Percentiles rank a stretch among this genome's conserved stretches.
These are phyloP conservation scores for Lepetodrilus schrolli DNA, from an alignment of 2,888 invertebrate genomes.

Conservation along the genomic window DNA sequence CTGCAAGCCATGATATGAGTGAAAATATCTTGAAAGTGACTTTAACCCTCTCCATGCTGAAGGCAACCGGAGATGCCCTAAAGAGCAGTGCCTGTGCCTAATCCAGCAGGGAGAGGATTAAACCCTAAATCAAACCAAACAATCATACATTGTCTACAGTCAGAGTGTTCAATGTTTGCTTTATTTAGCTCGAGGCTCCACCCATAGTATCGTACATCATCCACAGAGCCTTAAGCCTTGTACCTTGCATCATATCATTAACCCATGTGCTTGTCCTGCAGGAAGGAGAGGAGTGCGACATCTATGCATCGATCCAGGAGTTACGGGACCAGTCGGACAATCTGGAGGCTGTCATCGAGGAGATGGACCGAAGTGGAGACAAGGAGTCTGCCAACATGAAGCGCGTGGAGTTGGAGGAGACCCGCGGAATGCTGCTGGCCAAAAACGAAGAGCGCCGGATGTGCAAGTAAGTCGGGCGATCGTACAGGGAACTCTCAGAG, in stretches of 20 bases:
- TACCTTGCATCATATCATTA: no score
- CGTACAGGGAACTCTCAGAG: neutral
- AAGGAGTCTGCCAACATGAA: conserved; percentile 44
- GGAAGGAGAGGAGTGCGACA: conserved; percentile 71
- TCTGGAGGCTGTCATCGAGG: conserved; percentile 61
- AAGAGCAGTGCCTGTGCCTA: no score
- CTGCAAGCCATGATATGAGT: no score
- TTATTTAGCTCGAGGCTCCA: neutral
- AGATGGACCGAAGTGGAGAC: conserved; percentile 57
- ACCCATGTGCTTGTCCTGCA: conserved; percentile 14
- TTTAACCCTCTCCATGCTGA: no score
- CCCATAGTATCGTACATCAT: neutral
- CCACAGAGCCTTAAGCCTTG: no score
- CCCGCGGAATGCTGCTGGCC: conserved; percentile 62
- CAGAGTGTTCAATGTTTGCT: neutral
- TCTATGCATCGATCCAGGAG: conserved; percentile 72
- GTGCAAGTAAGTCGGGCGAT: conserved; percentile 58
- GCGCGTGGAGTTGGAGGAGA: conserved; percentile 51
- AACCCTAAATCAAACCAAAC: no score
- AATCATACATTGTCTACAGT: no score
- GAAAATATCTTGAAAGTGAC: no score
- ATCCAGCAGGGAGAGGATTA: no score
- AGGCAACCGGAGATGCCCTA: no score
- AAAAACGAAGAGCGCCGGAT: conserved; percentile 68
- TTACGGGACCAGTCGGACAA: conserved; percentile 68